Evolutionary conservation across 1,140 invertebrate species (phyloP), one percentile per base, ranked within the genome.

Genomic region (Drosophila kanapiae): DNA sequence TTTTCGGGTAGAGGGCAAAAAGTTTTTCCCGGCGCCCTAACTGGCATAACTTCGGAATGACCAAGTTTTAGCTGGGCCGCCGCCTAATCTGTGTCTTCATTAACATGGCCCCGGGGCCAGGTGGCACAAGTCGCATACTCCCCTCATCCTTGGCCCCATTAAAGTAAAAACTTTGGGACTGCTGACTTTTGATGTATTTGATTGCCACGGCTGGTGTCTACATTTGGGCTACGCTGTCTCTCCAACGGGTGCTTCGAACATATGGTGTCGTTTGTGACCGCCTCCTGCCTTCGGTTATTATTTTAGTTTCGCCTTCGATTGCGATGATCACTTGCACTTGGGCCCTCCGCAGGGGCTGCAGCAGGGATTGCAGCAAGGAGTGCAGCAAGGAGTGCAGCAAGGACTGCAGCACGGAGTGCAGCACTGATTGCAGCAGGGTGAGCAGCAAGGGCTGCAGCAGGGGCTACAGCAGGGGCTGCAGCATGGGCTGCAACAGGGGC

Each of bases 11-110:
- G 45, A 51, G 53, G 68, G 31, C 63, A 81, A 62, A 78, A 85
- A 81, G 56, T 85, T 85, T 85, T 72, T 35, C 54, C 31, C 37
- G 54, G 47, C 62, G 35, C 33, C 33, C 64, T 57, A 63, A 70
- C 63, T 51, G 67, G 48, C 45, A 77, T 74, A 84, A 85, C 72
- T 85, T 79, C 49, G 59, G 67, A 84, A 76, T 84, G 82, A 81
- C 67, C 82, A 84, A 84, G 72, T 84, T 83, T 85, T 74, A 74
- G 78, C 74, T 65, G 77, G 54, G 38, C 16, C 31, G 33, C 27
- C 35, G 63, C 51, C 65, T 64, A 48, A 49, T 70, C 76, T 61
- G 57, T 80, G 31, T 54, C 65, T 80, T 71, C 51, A 80, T 72
- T 84, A 80, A 83, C 82, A 77, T 77, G 35, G 61, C 61, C 77